Percentiles rank a stretch among this genome's conserved stretches.
These are phyloP conservation scores for Meloidogyne chitwoodi DNA, from an alignment of 1,140 invertebrate genomes.

Conservation along the genomic window DNA sequence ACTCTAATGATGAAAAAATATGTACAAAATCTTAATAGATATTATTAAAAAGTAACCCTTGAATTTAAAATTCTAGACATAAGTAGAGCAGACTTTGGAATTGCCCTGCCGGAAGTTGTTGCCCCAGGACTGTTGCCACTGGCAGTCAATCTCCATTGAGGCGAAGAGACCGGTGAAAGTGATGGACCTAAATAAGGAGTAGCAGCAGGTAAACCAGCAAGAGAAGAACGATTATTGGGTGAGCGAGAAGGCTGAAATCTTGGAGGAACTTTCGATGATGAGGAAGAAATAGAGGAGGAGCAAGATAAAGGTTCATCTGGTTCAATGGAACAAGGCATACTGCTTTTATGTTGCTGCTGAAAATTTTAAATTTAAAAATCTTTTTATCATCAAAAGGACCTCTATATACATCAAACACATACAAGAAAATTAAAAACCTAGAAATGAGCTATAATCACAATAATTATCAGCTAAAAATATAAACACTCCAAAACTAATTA, in stretches of 20 bases:
- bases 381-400: too few species aligned
- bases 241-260: neutral
- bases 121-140: neutral
- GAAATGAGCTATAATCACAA: too few species aligned
- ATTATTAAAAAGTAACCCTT: neutral
- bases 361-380: neutral
- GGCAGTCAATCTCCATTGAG: neutral
- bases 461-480: too few species aligned
- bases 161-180: slow-evolving; percentile 1
- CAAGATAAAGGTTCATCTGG: neutral
- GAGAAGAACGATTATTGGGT: neutral
- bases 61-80: slow-evolving; percentile 3
- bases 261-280: neutral
- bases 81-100: slow-evolving; percentile 4
- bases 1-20: neutral
- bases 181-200: slow-evolving; percentile 2
- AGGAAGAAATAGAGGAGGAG: neutral
- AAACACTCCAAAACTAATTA: too few species aligned
- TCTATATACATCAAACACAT: too few species aligned
- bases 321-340: neutral
- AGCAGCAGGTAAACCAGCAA: neutral
- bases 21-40: neutral
- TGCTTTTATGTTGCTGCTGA: neutral
- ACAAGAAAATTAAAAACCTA: too few species aligned
- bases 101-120: neutral